phyloP scores from a whole-genome alignment of 2,797 vertebrate genomes.

The Pseudocheirus occidentalis region DNA sequence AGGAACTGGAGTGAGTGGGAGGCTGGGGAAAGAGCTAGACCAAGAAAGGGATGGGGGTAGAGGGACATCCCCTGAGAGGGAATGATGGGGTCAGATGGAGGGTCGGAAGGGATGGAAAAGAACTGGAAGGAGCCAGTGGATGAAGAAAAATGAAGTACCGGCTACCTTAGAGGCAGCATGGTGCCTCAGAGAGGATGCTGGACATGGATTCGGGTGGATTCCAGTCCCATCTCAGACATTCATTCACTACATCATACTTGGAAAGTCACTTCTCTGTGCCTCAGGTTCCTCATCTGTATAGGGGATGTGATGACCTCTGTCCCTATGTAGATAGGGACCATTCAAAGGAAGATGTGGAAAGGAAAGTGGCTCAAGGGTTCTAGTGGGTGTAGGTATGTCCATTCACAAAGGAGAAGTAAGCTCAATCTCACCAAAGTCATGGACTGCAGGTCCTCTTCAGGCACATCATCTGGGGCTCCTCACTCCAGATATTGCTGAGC shows the following conservation, averaged over 20 bases:
- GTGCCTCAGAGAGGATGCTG: not conserved
- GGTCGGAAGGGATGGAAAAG: not conserved
- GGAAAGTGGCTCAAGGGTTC: not conserved
- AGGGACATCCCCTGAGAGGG: no score
- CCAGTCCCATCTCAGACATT: not conserved
- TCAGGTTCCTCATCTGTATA: not conserved
- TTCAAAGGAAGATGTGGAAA: not conserved
- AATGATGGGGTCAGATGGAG: not conserved
- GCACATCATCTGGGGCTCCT: not conserved
- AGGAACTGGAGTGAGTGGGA: not conserved
- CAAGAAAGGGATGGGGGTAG: not conserved
- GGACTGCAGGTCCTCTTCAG: not conserved
- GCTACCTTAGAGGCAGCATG: not conserved
- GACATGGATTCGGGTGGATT: no score
- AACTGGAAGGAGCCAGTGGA: not conserved
- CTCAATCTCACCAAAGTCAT: not conserved
- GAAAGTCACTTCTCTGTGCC: not conserved
- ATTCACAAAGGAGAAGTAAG: not conserved
- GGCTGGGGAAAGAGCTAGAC: not conserved
- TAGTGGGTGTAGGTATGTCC: not conserved
- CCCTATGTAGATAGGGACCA: not conserved
- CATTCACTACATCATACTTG: not conserved
- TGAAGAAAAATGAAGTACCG: not conserved
- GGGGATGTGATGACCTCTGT: not conserved
- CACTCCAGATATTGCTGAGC: not conserved